Evolutionary conservation across 2,797 vertebrate genomes (phyloP).

Genomic region (Eupleurogrammus muticus): DNA sequence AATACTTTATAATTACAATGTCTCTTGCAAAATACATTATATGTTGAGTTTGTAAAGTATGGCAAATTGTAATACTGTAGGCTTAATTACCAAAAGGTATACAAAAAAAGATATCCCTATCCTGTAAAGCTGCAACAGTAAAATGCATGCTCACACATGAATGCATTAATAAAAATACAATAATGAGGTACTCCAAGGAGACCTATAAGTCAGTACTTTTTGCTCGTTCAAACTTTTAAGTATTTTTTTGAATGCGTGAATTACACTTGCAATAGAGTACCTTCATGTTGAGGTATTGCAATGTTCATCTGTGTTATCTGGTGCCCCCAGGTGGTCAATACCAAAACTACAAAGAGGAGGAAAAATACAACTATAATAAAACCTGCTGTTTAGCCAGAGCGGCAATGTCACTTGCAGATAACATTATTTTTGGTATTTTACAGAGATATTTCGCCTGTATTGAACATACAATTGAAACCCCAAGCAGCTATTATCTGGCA

Average conservation of each 20-base stretch:
- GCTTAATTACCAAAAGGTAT: background rate
- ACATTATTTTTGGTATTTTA: background rate
- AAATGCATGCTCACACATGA: no score
- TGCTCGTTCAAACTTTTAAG: background rate
- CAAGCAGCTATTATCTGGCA: constrained; percentile 4
- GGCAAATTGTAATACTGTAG: no score
- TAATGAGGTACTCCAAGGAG: background rate
- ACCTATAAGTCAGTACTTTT: background rate
- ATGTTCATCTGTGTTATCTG: constrained; percentile 55
- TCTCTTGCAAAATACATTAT: background rate
- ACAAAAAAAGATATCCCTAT: background rate
- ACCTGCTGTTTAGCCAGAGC: background rate
- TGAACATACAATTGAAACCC: background rate
- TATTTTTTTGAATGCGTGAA: background rate
- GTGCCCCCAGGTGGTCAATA: constrained; percentile 69
- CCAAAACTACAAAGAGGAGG: constrained; percentile 31
- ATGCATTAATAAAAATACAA: background rate
- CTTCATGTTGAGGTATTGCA: background rate
- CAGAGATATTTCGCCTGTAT: background rate
- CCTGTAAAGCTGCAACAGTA: no score
- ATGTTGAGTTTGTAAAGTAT: background rate
- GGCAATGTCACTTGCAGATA: background rate
- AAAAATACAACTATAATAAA: background rate
- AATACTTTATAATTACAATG: background rate
- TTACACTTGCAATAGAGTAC: background rate